Base-by-base conservation (phyloP, 2,797 vertebrate genomes). In the Bufotes viridis region DNA sequence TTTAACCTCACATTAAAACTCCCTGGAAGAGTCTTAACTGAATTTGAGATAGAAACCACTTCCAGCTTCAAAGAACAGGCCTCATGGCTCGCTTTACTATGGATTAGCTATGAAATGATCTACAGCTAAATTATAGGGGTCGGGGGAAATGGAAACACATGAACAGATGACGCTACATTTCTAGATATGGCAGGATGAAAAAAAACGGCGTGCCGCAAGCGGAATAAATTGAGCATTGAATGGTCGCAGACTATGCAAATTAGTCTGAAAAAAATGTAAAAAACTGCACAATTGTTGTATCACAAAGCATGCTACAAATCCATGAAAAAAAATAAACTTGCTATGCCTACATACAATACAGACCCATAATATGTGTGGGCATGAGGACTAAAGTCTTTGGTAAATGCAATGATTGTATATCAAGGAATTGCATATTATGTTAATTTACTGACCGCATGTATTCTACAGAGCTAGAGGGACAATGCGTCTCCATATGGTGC, bases 11-110 rank as follows among this genome's bases (percentile, higher is more conserved):
- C 69, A 6, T 83, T 0, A 87, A 84, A 70, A 55, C 7, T 0
- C n/a, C 90, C 84, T 55, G 0, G 0, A 82, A 83, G 63, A 74
- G 89, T 91, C 91, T 92, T 91, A 92, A 90, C 90, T 91, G 91
- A 90, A 80, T 92, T 88, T 90, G 82, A 60, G 91, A 92, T 92
- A 81, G 53, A 63, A 84, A 90, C 90, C 87, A 86, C 58, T 0
- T 90, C 55, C 26, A 0, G 26, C 91, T 90, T 91, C 89, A 89
- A 93, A 93, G 90, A 89, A 88, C 90, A 90, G 89, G 90, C 86
- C 90, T 91, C 90, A 90, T 90, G 0, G n/a, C 82, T 57, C 18
- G n/a, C 90, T 69, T 58, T 91, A 85, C 90, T 83, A 85, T 91
- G 91, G 89, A 88, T 92, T 87, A 5, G 0, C 88, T 89, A 78